Percentiles rank a stretch among this genome's conserved stretches.
Evolutionary conservation across 2,113 vertebrate species (phyloP).

Genomic region (Tiliqua scincoides): DNA sequence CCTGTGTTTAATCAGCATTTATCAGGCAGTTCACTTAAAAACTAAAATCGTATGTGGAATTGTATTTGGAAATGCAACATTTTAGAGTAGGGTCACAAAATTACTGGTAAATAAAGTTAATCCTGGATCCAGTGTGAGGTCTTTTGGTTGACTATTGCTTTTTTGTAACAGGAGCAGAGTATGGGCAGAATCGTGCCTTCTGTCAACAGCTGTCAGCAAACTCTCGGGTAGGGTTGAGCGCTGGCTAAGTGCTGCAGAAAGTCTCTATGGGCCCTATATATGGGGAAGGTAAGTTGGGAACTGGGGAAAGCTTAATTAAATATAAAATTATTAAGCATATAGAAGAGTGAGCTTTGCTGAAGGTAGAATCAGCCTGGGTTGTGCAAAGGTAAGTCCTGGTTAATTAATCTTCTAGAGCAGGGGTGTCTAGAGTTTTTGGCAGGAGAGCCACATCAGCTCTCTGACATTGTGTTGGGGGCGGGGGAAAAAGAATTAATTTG

Average conservation of each 20-base stretch:
- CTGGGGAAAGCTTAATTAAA: no score
- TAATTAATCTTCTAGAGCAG: no score
- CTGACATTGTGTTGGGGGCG: no score
- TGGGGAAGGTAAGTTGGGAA: constrained; percentile 89
- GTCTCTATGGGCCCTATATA: constrained; percentile 91
- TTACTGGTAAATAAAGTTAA: not conserved
- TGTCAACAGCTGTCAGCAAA: constrained; percentile 90
- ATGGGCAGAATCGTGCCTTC: constrained; percentile 95
- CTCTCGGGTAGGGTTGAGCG: constrained; percentile 91
- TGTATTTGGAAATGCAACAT: not conserved
- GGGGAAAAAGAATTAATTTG: no score
- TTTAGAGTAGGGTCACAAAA: not conserved
- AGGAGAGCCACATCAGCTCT: no score
- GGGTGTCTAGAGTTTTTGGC: no score
- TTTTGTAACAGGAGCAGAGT: constrained; percentile 87
- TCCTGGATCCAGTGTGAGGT: not conserved
- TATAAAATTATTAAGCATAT: no score
- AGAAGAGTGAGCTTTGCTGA: no score
- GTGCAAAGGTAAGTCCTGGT: no score
- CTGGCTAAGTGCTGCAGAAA: constrained; percentile 91
- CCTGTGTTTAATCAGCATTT: not conserved
- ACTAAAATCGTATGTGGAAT: no score
- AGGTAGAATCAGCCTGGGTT: no score
- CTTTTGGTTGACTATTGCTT: not conserved
- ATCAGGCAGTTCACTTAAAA: not conserved